A percentile compares a stretch with the other conserved stretches of the same genome.
These are phyloP conservation scores for Hofmannophila pseudospretella DNA, from an alignment of 2,888 invertebrate species.

Conservation along the genomic window DNA sequence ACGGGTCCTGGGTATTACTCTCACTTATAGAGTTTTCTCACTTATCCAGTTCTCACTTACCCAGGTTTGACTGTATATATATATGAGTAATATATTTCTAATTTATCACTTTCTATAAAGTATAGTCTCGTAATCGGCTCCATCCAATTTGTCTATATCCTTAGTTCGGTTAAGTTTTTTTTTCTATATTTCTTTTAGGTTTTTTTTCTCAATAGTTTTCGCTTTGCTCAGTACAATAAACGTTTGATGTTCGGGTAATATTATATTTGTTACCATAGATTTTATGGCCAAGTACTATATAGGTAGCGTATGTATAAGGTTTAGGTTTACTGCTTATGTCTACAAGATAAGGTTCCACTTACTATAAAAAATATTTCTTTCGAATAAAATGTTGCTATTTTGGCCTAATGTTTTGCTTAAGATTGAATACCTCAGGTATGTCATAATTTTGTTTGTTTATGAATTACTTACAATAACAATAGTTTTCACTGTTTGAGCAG, in stretches of 20 bases:
- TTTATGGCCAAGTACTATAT: slow-evolving; percentile 70
- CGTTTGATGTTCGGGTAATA: slow-evolving; percentile 43
- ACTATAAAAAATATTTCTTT: slow-evolving; percentile 21
- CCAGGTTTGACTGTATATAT: slow-evolving; percentile 53
- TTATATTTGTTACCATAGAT: slow-evolving; percentile 73
- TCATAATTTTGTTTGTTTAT: slow-evolving; percentile 8
- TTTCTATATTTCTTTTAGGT: slow-evolving; percentile 11
- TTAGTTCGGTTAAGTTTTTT: neutral
- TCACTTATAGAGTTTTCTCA: no score
- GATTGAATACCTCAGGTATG: neutral
- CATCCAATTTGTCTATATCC: slow-evolving; percentile 44
- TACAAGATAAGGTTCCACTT: slow-evolving; percentile 57
- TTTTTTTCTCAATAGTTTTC: slow-evolving; percentile 21
- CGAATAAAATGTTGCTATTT: slow-evolving; percentile 27
- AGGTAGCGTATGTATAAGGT: slow-evolving; percentile 54
- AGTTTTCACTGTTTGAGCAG: slow-evolving; percentile 49
- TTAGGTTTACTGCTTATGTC: slow-evolving; percentile 58
- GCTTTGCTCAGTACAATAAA: slow-evolving; percentile 60
- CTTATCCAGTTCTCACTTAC: no score
- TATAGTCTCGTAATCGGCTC: slow-evolving; percentile 45
- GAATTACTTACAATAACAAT: slow-evolving; percentile 12
- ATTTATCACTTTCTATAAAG: slow-evolving; percentile 28
- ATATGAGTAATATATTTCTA: slow-evolving; percentile 61
- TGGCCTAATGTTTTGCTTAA: slow-evolving; percentile 31
- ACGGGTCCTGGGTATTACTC: no score